A percentile compares a stretch with the other conserved stretches of the same genome.
Evolutionary conservation across 2,113 vertebrate genomes (phyloP).

Genomic region (Dendropsophus ebraccatus): DNA sequence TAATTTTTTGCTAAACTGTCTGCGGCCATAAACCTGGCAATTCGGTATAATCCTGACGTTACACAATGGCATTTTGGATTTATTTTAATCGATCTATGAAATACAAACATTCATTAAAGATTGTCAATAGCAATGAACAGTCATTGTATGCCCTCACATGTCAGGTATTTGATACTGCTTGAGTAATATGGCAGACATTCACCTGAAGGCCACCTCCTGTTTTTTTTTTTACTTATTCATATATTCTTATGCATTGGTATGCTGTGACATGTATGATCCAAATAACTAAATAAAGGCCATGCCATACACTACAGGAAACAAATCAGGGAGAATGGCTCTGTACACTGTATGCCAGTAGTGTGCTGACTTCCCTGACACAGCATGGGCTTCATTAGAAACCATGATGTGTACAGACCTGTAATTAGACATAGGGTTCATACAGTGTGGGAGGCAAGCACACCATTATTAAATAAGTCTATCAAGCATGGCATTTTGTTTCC

Average conservation of each 20-base stretch:
- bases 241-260: not conserved
- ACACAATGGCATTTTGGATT: not conserved
- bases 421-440: slow-evolving; percentile 69
- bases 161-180: not conserved
- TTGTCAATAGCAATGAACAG: not conserved
- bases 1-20: not conserved
- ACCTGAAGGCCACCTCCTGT: not conserved
- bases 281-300: slow-evolving; percentile 24
- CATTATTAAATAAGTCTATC: slow-evolving; percentile 55
- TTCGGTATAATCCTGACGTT: not conserved
- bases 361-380: slow-evolving; percentile 30
- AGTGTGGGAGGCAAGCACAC: slow-evolving; percentile 62
- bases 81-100: not conserved
- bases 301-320: not conserved
- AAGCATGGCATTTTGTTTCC: slow-evolving; percentile 41
- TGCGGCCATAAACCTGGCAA: not conserved
- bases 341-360: not conserved
- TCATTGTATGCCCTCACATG: not conserved
- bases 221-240: not conserved
- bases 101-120: not conserved
- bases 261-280: slow-evolving; percentile 34
- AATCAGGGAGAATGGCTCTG: slow-evolving; percentile 1
- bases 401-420: slow-evolving; percentile 63
- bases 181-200: not conserved
- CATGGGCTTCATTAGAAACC: slow-evolving; percentile 48